Base-by-base conservation (phyloP, 1,140 invertebrate species). In the Listronotus bonariensis region DNA sequence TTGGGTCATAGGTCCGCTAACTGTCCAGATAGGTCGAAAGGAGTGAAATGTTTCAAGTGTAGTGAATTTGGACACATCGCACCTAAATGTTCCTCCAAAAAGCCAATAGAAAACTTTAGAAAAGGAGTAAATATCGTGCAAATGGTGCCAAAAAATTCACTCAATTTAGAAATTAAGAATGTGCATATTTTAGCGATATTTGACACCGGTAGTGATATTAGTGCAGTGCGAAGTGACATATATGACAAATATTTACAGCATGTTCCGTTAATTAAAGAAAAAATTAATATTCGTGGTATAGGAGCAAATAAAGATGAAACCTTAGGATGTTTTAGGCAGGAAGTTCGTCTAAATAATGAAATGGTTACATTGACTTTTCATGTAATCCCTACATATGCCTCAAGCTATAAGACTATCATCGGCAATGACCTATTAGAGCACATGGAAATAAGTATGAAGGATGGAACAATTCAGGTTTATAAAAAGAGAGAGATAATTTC, bases 301-400 rank as follows among this genome's bases (percentile, higher is more conserved):
- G 65, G 65, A 51, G 1, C 48, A 34, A 45, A 45, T n/a, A 52
- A 43, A 12, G 38, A 60, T 0, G 15, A 55, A 56, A 61, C 58
- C 6, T 10, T 46, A 26, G 65, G 57, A 26, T 46, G 6, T 48
- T 62, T 67, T 46, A 26, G 34, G 8, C 61, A 55, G 49, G n/a
- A 26, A 3, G 36, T 67, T n/a, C 8, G 17, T 11, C n/a, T 61
- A 10, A 67, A 67, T 56, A 41, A 54, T 31, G 65, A 62, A 43
- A 43, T 49, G 9, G 20, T 67, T 14, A 9, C 12, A 4, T 32
- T 59, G 15, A 45, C 15, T 3, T 26, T 26, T 40, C 40, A 55
- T 43, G 42, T 55, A 6, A 41, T 53, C 12, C 48, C 64, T 10
- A 40, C 5, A 18, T 12, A 59, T 6, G 31, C 42, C 3, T 14